Base-by-base conservation (phyloP, 1,140 invertebrate genomes). In the Vanessa atalanta region DNA sequence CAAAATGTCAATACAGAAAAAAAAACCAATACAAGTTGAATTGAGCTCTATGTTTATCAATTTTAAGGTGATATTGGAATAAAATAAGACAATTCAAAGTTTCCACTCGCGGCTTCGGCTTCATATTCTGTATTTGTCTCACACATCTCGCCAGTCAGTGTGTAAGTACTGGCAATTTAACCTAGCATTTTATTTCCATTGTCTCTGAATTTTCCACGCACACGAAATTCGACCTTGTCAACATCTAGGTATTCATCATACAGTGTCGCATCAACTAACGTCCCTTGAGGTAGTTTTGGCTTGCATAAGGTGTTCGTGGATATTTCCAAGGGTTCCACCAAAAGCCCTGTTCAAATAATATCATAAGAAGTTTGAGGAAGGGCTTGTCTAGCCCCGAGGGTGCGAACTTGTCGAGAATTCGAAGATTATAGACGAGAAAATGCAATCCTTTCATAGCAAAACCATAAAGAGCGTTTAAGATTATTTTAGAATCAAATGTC, bases 261-360 rank as follows among this genome's bases (percentile, higher is more conserved):
- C 65, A 72, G 13, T 71, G 13, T 37, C 8, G 31, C 14, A 9
- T 61, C 20, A 61, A 15, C 57, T 31, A n/a, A 6, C 15, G 55
- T 48, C 79, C n/a, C 63, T 71, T 87, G 79, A 72, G 86, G 61
- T 66, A 65, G 79, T 80, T 85, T 88, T 87, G 64, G 83, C 72
- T 78, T 86, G 82, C 48, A 61, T 70, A 60, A 77, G 81, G 76
- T 77, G 15, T 57, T 15, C n/a, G 79, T 67, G 77, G 71, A 43
- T 80, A 79, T 67, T 13, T 37, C 31, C 14, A 73, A 77, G 79
- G 78, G 78, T 78, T 80, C 64, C 73, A 65, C 76, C 66, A 72
- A 78, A 75, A 79, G 76, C 78, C 83, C 85, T 87, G 86, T 87
- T 88, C 83, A 89, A 89, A 91, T 91, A 91, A 90, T 91, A 86